Percentiles rank a stretch among this genome's conserved stretches.
These are phyloP conservation scores for Ligdia adustata DNA, from an alignment of 2,888 invertebrate genomes.

Conservation along the genomic window DNA sequence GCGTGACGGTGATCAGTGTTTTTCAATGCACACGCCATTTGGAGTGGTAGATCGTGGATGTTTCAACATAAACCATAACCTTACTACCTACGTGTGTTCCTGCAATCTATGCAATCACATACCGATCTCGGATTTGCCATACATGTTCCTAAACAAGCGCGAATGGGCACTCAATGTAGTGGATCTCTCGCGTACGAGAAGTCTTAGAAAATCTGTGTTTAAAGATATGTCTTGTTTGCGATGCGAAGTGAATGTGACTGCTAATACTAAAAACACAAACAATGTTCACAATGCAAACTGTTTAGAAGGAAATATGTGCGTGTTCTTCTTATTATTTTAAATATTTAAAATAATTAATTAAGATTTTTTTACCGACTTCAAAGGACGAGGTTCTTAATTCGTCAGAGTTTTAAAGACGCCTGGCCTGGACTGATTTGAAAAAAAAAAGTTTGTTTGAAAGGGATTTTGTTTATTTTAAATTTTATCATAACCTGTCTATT, in stretches of 20 bases:
- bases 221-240: slow-evolving; percentile 66
- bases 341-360: too few species aligned
- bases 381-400: too few species aligned
- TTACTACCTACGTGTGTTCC: slow-evolving; percentile 64
- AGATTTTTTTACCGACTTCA: too few species aligned
- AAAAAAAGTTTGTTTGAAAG: too few species aligned
- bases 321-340: too few species aligned
- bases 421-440: too few species aligned
- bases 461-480: too few species aligned
- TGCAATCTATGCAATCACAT: slow-evolving; percentile 73
- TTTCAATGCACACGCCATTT: slow-evolving; percentile 69
- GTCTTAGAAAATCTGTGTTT: slow-evolving; percentile 59
- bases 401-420: too few species aligned
- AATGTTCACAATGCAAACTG: slow-evolving; percentile 53
- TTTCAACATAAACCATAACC: slow-evolving; percentile 57
- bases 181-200: slow-evolving; percentile 59
- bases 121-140: slow-evolving; percentile 66
- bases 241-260: slow-evolving; percentile 63
- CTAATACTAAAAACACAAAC: slow-evolving; percentile 40
- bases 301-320: slow-evolving; percentile 67
- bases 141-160: slow-evolving; percentile 54
- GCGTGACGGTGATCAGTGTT: slow-evolving; percentile 60
- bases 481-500: too few species aligned
- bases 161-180: slow-evolving; percentile 67
- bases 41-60: slow-evolving; percentile 71